Evolutionary conservation across 2,113 vertebrate genomes (phyloP), one percentile per base, ranked within the genome.

Genomic region (Jaculus jaculus): DNA sequence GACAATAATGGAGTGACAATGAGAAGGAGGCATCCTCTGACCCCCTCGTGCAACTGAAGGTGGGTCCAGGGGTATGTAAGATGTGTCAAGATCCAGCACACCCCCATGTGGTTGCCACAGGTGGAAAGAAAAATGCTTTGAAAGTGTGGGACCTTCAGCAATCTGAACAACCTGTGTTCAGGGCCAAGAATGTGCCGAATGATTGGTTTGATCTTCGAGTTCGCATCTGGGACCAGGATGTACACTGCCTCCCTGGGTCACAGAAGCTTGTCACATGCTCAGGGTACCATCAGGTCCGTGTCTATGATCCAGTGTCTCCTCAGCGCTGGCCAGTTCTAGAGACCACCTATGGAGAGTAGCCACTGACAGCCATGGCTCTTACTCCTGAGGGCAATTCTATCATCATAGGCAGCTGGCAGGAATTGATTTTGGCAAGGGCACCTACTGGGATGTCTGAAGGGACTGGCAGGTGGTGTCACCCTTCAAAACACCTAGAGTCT

Each of bases 91-190:
- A 98, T 34, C 97, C 98, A 2, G 85, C 58, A 0, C 95, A 92
- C 30, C 96, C 42, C 34, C 92, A 98, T 61, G 10, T 58, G 10
- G 97, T 99, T 21, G 99, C 98, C 6, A 99, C 99, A 0, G 99
- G 99, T 0, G 99, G 99, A 2, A 99, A 99, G 94, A 99, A 99
- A 65, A 99, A 98, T 93, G 97, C 97, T 0, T 97, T 99, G 61
- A 99, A 99, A 97, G 96, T 99, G 26, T 99, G 99, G 99, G 99
- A 99, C 97, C 97, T 99, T 90, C 97, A 99, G 95, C 97, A 89
- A 4, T 98, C 98, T 0, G 84, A 94, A 16, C 96, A 91, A 1
- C 98, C 99, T 9, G 71, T 98, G 16, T 99, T 99, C 96, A 95
- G 94, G 21, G 98, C 99, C 12, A 99, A 99, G 93, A 99, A 99